Evolutionary conservation across 1,140 invertebrate genomes (phyloP).

Genomic region (Lanistes nyassanus): DNA sequence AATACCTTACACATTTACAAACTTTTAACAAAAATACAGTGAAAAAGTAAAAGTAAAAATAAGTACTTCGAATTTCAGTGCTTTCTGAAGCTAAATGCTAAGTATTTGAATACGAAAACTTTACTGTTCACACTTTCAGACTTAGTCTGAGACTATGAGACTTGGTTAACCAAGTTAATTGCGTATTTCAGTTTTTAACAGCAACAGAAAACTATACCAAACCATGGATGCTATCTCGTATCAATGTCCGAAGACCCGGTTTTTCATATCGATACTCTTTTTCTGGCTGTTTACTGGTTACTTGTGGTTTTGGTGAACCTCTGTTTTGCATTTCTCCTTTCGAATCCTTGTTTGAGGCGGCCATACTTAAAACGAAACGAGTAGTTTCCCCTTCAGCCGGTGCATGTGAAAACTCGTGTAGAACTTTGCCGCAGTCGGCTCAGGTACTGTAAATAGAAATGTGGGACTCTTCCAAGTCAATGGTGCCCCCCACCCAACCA

Average conservation of each 20-base stretch:
- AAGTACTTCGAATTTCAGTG: too few relatives aligned
- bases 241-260: neutral
- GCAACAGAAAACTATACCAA: neutral
- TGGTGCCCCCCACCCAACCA: neutral
- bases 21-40: too few relatives aligned
- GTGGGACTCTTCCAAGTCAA: neutral
- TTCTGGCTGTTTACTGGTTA: neutral
- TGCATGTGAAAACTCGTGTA: neutral
- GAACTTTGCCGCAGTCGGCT: neutral
- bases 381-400: neutral
- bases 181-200: too few relatives aligned
- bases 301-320: neutral
- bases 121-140: too few relatives aligned
- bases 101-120: too few relatives aligned
- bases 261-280: conserved; percentile 15
- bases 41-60: too few relatives aligned
- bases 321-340: neutral
- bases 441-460: too few relatives aligned
- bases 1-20: too few relatives aligned
- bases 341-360: conserved; percentile 4
- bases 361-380: neutral
- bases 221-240: conserved; percentile 14
- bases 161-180: too few relatives aligned
- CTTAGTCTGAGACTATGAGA: too few relatives aligned
- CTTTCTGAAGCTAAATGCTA: too few relatives aligned